Base-by-base conservation (phyloP, 2,797 vertebrate genomes). In the Anguilla megastoma region DNA sequence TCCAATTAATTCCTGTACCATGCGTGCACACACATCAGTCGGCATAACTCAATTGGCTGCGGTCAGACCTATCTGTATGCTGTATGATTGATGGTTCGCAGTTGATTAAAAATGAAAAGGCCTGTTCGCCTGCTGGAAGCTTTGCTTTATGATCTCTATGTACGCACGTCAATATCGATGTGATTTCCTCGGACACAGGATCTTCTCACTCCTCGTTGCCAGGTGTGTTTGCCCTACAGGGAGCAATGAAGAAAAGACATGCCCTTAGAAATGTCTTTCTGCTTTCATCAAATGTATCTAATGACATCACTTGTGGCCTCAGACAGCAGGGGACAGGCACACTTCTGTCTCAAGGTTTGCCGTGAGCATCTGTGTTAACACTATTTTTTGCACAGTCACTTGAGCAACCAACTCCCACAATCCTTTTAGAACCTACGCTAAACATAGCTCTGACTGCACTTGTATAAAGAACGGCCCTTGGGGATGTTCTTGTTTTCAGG, bases 1-100 rank as follows among this genome's bases (percentile, higher is more conserved):
- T 83, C 0, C n/a, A 71, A 79, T 69, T 89, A 89, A 91, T 91
- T 92, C 52, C 87, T 91, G 89, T 88, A 83, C 84, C 86, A 88
- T 88, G 76, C 91, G 90, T 89, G 27, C 84, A 89, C 89, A 90
- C 10, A 52, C 50, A 87, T 86, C 89, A 87, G 90, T 94, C 87
- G 85, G 80, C 63, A 85, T 88, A 79, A 86, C 71, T 88, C 80
- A 52, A 9, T 88, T 45, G 4, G 54, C 74, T 89, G 74, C 90
- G 84, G 76, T 63, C 85, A 84, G 71, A 88, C 63, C 52, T 88
- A 66, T 74, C 83, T 80, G 8, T 30, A 0, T 45, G 41, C 41
- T 48, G 66, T 79, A 85, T 88, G 90, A 92, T 85, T 60, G 89
- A 91, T 88, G 45, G 66, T 1, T 52, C 82, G 69, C 30, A 90